Conservation (phyloP, 2,888 invertebrate species). For the Hermodice carunculata region DNA sequence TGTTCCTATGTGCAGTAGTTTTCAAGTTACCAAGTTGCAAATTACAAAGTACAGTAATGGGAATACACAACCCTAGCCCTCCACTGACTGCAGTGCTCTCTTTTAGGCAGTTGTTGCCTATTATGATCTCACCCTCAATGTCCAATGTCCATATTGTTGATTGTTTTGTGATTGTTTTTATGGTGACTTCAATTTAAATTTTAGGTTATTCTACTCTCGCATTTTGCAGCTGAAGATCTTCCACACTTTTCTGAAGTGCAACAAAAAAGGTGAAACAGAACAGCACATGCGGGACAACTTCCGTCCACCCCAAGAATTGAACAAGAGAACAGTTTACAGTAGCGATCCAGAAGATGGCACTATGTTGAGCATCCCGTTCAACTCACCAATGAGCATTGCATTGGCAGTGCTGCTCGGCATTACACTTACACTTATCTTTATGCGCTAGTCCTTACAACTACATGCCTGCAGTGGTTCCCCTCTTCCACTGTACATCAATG, state of each 20-base stretch:
- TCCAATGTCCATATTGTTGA: no score
- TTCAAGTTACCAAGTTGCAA: no score
- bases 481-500: no score
- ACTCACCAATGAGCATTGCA: conserved; percentile 14
- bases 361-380: conserved; percentile 9
- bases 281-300: conserved; percentile 41
- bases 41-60: no score
- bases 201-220: background rate
- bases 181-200: no score
- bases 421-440: conserved; percentile 6
- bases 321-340: conserved; percentile 42
- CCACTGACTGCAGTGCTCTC: no score
- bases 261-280: background rate
- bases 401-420: conserved; percentile 18
- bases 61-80: no score
- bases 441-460: background rate
- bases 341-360: conserved; percentile 29
- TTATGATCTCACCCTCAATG: no score
- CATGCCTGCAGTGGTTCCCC: no score
- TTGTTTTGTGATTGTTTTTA: no score
- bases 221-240: conserved; percentile 15
- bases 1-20: no score
- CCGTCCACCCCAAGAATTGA: conserved; percentile 46
- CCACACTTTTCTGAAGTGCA: background rate
- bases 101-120: no score